Conservation (phyloP, 1,140 invertebrate species). For the Drepana arcuata region DNA sequence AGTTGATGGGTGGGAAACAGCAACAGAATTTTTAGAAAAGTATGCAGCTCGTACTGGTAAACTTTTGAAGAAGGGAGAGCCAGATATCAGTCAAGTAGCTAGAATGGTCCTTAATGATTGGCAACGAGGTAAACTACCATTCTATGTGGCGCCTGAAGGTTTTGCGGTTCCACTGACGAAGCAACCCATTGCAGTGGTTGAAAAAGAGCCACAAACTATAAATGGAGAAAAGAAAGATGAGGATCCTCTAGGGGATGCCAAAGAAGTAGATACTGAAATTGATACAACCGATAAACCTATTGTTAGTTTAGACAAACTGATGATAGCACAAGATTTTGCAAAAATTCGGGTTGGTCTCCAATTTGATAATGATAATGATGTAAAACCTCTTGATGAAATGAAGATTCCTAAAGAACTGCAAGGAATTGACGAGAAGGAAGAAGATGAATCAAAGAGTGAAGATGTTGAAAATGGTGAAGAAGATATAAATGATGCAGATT, state of each 20-base stretch:
- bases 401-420: constrained; percentile 72
- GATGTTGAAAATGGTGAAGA: constrained; percentile 54
- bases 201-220: constrained; percentile 17
- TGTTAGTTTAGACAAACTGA: constrained; percentile 58
- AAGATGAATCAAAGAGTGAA: constrained; percentile 34
- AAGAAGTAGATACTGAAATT: neutral
- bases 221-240: constrained; percentile 15
- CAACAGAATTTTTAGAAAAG: constrained; percentile 94
- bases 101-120: constrained; percentile 99
- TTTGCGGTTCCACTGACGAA: constrained; percentile 77
- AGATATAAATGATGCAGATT: constrained; percentile 69
- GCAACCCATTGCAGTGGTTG: constrained; percentile 21
- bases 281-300: constrained; percentile 26
- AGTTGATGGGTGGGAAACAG: constrained; percentile 83
- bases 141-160: constrained; percentile 89
- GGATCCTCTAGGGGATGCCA: constrained; percentile 9
- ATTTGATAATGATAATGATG: constrained; percentile 80
- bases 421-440: constrained; percentile 56
- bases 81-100: constrained; percentile 89
- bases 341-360: constrained; percentile 84
- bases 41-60: constrained; percentile 90
- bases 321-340: constrained; percentile 83
- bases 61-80: constrained; percentile 96
- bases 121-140: constrained; percentile 97
- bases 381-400: constrained; percentile 74